Evolutionary conservation across 1,140 invertebrate species (phyloP), one percentile per base, ranked within the genome.

Genomic region (Copidosoma floridanum): DNA sequence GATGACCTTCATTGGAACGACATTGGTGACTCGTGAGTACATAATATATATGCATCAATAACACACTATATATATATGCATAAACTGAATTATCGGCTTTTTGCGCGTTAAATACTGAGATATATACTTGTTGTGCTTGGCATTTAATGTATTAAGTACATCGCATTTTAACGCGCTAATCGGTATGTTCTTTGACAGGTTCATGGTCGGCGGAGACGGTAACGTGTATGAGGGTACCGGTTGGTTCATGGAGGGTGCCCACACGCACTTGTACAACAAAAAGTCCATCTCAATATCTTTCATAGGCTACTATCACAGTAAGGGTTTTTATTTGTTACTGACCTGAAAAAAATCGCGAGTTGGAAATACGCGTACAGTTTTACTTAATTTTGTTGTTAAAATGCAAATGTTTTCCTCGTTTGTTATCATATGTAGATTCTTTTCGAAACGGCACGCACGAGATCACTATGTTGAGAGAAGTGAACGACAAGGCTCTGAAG

Each of bases 391-490:
- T n/a, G n/a, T n/a, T n/a, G n/a, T n/a, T n/a, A n/a, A n/a, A n/a
- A n/a, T n/a, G n/a, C n/a, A n/a, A n/a, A n/a, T n/a, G n/a, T 46
- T 14, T 46, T 21, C 26, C 16, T 46, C 21, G 7, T 46, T 21
- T 46, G 2, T 44, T 46, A 24, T 14, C 23, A 24, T 24, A 2
- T 11, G n/a, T 27, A 57, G 55, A 83, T 83, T 47, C 44, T 2
- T 47, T 18, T 32, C 46, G 24, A 20, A 57, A 57, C 26, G 48
- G 46, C 7, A 40, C 56, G 3, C 2, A 47, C 3, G 26, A 32
- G 41, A 21, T 57, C 64, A 85, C 84, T 11, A 84, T 86, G 88
- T 87, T 83, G 23, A 81, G 85, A 67, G 59, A 83, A 7, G 86
- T 86, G 26, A 81, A 76, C 12, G 27, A 69, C 2, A 74, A 71